These are phyloP conservation scores for Gambusia yucatana DNA, from an alignment of 2,797 vertebrate species.

Conservation along the genomic window DNA sequence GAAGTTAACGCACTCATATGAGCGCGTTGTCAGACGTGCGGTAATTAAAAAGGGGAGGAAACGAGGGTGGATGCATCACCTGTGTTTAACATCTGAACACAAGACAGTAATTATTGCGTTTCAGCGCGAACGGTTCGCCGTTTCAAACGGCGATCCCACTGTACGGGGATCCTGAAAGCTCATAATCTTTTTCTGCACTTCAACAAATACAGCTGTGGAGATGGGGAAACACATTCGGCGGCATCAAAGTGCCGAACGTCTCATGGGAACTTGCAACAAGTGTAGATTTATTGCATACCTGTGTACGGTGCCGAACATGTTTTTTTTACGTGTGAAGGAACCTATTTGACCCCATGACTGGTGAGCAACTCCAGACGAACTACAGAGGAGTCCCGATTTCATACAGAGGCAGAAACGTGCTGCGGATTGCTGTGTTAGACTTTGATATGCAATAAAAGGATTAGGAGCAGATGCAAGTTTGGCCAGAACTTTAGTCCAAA, in stretches of 20 bases:
- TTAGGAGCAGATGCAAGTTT: neutral
- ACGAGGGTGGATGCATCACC: conserved; percentile 32
- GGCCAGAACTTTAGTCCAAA: neutral
- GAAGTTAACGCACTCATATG: conserved; percentile 20
- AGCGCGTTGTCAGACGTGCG: conserved; percentile 49
- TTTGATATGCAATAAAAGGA: neutral
- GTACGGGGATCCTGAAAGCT: conserved; percentile 35
- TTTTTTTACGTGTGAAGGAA: neutral
- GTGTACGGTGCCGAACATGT: too few relatives aligned
- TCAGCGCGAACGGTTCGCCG: conserved; percentile 19
- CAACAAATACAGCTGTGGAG: conserved; percentile 34
- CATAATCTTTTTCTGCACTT: conserved; percentile 41
- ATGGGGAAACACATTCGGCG: conserved; percentile 12
- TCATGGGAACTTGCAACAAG: conserved; percentile 7
- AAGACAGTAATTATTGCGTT: conserved; percentile 46
- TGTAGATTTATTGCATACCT: neutral
- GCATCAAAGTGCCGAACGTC: neutral
- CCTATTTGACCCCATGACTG: neutral
- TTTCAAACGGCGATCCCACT: conserved; percentile 35
- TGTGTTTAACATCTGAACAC: conserved; percentile 53
- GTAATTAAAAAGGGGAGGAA: conserved; percentile 51
- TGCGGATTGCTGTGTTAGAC: neutral
- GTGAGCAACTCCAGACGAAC: neutral
- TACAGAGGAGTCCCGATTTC: neutral
- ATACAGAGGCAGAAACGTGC: neutral